phyloP scores from a whole-genome alignment of 2,797 vertebrate genomes.

The Acanthurus tractus region DNA sequence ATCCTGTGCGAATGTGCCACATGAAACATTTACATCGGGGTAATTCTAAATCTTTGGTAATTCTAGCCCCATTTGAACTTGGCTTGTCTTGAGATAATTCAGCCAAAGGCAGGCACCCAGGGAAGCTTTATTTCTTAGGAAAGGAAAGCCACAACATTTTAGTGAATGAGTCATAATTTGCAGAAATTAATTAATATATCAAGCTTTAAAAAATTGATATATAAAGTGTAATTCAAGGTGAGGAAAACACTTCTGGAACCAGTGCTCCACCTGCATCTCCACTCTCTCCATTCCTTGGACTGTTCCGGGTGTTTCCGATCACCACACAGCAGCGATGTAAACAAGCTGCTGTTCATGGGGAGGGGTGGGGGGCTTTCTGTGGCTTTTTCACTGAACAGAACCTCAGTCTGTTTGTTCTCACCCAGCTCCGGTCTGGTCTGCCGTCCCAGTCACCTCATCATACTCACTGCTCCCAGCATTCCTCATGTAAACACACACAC shows the following conservation, averaged over 20 bases:
- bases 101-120: too few species aligned
- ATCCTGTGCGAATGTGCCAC: too few species aligned
- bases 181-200: neutral
- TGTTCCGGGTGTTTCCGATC: constrained; percentile 18
- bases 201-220: too few species aligned
- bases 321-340: constrained; percentile 1
- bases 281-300: constrained; percentile 49
- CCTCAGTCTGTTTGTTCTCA: constrained; percentile 35
- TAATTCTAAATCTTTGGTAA: too few species aligned
- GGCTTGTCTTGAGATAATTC: too few species aligned
- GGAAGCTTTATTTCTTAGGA: neutral
- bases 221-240: neutral
- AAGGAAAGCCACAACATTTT: neutral
- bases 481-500: constrained; percentile 23
- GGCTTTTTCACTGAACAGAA: constrained; percentile 30
- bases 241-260: neutral
- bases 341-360: constrained; percentile 30
- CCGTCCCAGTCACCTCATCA: constrained; percentile 54
- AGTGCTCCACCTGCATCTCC: neutral
- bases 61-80: too few species aligned
- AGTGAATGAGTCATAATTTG: neutral
- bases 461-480: constrained; percentile 49
- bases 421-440: constrained; percentile 66
- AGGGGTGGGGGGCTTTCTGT: constrained; percentile 15
- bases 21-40: too few species aligned